These are phyloP conservation scores for Sphaerodactylus townsendi DNA, from an alignment of 2,113 vertebrate genomes.

Conservation along the genomic window DNA sequence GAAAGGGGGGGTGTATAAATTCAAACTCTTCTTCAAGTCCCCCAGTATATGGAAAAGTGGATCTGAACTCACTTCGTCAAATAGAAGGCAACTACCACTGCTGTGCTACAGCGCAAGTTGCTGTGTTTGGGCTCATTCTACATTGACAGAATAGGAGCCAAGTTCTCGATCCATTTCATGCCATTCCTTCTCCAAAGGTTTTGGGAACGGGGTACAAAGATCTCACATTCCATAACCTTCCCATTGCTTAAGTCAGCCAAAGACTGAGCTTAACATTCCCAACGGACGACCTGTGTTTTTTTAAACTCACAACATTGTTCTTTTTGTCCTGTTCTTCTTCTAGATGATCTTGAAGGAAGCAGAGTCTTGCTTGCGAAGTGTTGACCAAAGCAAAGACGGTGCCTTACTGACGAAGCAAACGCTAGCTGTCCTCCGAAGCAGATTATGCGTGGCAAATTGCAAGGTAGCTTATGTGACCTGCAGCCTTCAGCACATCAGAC, in stretches of 20 bases:
- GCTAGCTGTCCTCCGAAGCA: slow-evolving; percentile 76
- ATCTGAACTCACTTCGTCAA: not conserved
- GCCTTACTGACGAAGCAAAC: slow-evolving; percentile 71
- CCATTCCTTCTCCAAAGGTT: too few species aligned
- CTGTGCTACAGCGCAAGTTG: too few species aligned
- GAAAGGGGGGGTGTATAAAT: too few species aligned
- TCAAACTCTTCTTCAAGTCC: too few species aligned
- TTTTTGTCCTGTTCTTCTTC: not conserved
- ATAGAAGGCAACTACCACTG: too few species aligned
- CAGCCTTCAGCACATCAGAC: not conserved
- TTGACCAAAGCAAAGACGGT: slow-evolving; percentile 48
- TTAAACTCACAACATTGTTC: not conserved
- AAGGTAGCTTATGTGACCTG: slow-evolving; percentile 63
- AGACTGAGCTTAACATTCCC: not conserved
- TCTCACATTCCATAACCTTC: not conserved
- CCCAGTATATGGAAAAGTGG: not conserved
- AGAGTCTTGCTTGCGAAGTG: slow-evolving; percentile 63
- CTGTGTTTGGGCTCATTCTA: too few species aligned
- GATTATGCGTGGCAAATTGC: slow-evolving; percentile 71
- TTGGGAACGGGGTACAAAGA: too few species aligned
- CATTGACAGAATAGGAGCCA: too few species aligned
- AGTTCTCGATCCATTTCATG: too few species aligned
- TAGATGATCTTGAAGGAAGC: slow-evolving; percentile 76
- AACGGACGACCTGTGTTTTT: too few species aligned
- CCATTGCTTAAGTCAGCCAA: not conserved